These are phyloP conservation scores for Volucella inanis DNA, from an alignment of 2,888 invertebrate genomes.

Conservation along the genomic window DNA sequence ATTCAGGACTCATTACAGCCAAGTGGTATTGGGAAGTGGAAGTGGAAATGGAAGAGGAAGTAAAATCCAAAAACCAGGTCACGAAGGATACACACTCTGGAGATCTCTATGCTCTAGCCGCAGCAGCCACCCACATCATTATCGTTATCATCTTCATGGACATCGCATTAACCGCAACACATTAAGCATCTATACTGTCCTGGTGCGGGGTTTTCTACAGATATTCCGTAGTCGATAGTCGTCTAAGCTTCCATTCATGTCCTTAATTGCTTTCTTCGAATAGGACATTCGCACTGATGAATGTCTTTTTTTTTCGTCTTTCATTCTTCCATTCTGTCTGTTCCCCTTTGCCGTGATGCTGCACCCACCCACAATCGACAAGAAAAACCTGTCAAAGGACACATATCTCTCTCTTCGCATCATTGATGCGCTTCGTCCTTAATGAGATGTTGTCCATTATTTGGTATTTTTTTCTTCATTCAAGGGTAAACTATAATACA, in stretches of 20 bases:
- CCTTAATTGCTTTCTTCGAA: conserved; percentile 82
- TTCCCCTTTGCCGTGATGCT: conserved; percentile 49
- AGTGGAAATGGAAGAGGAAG: conserved; percentile 7
- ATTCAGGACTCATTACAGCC: conserved; percentile 69
- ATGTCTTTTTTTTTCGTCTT: conserved; percentile 73
- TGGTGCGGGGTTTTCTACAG: conserved; percentile 14
- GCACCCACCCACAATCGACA: conserved; percentile 74
- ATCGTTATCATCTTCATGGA: conserved; percentile 73
- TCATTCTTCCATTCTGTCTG: conserved; percentile 73
- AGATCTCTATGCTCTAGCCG: conserved; percentile 1
- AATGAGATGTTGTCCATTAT: conserved; percentile 80
- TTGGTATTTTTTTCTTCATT: conserved; percentile 58
- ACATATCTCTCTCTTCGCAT: conserved; percentile 75
- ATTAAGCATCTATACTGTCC: conserved; percentile 42
- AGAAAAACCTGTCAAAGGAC: conserved; percentile 79
- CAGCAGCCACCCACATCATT: conserved; percentile 68
- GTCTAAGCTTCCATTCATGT: conserved; percentile 83
- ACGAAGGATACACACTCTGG: conserved; percentile 59
- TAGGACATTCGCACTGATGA: conserved; percentile 69
- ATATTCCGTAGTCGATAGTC: conserved; percentile 62
- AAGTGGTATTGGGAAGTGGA: neutral
- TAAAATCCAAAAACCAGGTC: conserved; percentile 71
- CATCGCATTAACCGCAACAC: conserved; percentile 74
- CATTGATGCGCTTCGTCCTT: conserved; percentile 80
- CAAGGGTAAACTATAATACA: conserved; percentile 26